phyloP scores from a whole-genome alignment of 2,113 vertebrate species.

The Tylochromis polylepis region DNA sequence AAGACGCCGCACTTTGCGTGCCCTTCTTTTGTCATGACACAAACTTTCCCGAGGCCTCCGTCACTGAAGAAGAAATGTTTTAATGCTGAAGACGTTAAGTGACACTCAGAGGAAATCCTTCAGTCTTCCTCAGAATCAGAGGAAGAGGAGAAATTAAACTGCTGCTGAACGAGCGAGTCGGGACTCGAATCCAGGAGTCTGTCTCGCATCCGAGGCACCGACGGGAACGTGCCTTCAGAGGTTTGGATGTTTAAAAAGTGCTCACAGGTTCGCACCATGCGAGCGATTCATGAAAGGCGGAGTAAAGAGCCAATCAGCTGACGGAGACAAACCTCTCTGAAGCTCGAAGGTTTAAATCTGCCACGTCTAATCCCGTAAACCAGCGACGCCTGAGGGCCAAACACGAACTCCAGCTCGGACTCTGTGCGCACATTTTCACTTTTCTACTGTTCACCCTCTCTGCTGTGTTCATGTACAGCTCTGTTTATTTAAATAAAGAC shows the following conservation, averaged over 20 bases:
- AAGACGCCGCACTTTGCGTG: accelerated
- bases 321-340: background rate
- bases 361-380: background rate
- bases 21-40: background rate
- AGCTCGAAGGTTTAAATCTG: background rate
- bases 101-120: background rate
- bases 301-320: accelerated
- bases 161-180: background rate
- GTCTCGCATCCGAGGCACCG: background rate
- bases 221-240: background rate
- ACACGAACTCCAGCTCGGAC: background rate
- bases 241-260: background rate
- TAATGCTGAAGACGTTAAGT: background rate
- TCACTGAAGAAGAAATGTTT: background rate
- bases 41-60: background rate
- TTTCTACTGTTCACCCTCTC: background rate
- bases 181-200: accelerated
- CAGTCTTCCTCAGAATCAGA: background rate
- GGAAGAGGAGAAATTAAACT: background rate
- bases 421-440: accelerated
- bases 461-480: background rate
- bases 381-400: background rate
- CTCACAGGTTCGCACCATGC: background rate
- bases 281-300: background rate
- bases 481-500: background rate